A percentile compares a stretch with the other conserved stretches of the same genome.
phyloP scores from a whole-genome alignment of 2,888 invertebrate species.

The Nephrotoma appendiculata region DNA sequence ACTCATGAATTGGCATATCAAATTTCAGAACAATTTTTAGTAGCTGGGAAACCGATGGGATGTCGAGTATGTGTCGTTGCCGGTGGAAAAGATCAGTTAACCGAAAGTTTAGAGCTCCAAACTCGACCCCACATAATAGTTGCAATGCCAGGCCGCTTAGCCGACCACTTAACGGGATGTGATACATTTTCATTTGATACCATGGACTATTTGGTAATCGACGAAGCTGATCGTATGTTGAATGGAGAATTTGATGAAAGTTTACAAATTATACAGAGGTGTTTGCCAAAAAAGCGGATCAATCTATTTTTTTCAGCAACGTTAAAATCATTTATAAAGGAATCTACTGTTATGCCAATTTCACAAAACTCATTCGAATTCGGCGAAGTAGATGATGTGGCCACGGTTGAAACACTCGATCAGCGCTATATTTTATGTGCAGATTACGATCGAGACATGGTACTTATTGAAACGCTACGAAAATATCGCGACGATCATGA shows the following conservation, averaged over 20 bases:
- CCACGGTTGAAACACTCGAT: constrained; percentile 79
- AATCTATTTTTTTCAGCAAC: constrained; percentile 92
- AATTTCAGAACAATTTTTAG: constrained; percentile 89
- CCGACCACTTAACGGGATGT: constrained; percentile 83
- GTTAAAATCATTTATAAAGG: constrained; percentile 66
- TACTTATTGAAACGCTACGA: constrained; percentile 68
- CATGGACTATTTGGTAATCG: constrained; percentile 77
- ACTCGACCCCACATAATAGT: constrained; percentile 87
- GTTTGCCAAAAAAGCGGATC: constrained; percentile 65
- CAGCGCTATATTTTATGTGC: constrained; percentile 88
- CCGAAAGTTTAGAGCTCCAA: constrained; percentile 70
- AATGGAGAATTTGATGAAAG: constrained; percentile 69
- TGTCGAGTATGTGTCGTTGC: constrained; percentile 75
- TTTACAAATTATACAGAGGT: constrained; percentile 61
- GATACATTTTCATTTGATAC: constrained; percentile 65
- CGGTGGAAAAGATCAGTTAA: constrained; percentile 89
- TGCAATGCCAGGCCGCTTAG: constrained; percentile 89
- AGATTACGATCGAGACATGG: constrained; percentile 81
- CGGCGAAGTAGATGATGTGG: constrained; percentile 56
- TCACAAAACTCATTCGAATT: constrained; percentile 39
- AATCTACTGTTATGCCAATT: constrained; percentile 45
- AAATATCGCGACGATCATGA: constrained; percentile 58
- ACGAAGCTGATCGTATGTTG: constrained; percentile 78
- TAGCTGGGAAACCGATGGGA: constrained; percentile 78
- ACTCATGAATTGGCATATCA: constrained; percentile 86